phyloP scores from a whole-genome alignment of 2,797 vertebrate genomes.

The Periophthalmus magnuspinnatus region DNA sequence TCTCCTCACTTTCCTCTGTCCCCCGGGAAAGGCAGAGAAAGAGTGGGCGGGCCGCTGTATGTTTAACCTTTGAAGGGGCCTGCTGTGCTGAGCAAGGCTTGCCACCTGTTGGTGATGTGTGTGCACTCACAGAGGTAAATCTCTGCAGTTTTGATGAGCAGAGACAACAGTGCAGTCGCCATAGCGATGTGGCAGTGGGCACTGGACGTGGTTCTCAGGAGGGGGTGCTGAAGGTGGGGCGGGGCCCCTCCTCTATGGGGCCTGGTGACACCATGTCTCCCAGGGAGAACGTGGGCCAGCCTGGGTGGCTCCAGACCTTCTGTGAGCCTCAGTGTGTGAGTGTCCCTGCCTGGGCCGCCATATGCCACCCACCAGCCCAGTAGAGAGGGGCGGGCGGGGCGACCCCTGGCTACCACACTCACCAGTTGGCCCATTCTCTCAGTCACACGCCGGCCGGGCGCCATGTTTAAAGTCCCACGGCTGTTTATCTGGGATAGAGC shows the following conservation, averaged over 20 bases:
- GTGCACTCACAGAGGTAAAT: constrained; percentile 73
- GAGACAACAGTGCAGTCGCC: constrained; percentile 76
- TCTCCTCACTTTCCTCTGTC: constrained; percentile 50
- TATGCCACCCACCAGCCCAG: constrained; percentile 74
- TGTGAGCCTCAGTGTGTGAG: constrained; percentile 66
- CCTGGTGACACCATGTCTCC: constrained; percentile 78
- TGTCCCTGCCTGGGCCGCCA: constrained; percentile 71
- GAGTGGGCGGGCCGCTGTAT: constrained; percentile 62
- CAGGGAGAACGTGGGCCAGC: constrained; percentile 71
- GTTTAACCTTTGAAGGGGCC: constrained; percentile 76
- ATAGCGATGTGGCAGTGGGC: constrained; percentile 65
- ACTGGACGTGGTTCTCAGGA: constrained; percentile 63
- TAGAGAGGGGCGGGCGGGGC: constrained; percentile 58
- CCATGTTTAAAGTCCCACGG: constrained; percentile 76
- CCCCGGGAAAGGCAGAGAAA: constrained; percentile 53
- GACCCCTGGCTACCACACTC: constrained; percentile 71
- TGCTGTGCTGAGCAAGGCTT: constrained; percentile 75
- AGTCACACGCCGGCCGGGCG: constrained; percentile 74
- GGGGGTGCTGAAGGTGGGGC: constrained; percentile 63
- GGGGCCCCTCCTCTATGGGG: constrained; percentile 63
- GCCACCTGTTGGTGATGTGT: constrained; percentile 76
- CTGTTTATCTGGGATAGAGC: constrained; percentile 66
- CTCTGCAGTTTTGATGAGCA: constrained; percentile 79
- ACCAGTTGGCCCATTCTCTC: constrained; percentile 78
- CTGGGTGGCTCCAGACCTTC: constrained; percentile 76